Conservation (phyloP, 2,113 vertebrate genomes). For the human (Homo sapiens) region DNA sequence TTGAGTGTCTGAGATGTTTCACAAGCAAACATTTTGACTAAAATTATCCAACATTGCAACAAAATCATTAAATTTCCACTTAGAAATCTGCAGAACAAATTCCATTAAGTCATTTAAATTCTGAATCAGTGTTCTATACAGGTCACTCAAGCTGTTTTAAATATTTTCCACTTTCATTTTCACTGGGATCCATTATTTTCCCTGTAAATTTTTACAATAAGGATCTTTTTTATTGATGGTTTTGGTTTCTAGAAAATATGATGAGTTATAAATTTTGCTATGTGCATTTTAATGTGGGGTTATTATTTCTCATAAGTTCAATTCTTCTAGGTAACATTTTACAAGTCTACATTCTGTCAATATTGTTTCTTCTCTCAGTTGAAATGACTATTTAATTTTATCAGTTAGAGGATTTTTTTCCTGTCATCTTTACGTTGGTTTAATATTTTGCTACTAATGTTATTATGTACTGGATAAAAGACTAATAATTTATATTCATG, state of each 20-base stretch:
- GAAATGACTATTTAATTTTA: neutral
- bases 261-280: neutral
- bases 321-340: neutral
- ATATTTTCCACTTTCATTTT: slow-evolving; percentile 41
- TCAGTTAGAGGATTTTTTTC: neutral
- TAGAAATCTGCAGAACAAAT: slow-evolving; percentile 3
- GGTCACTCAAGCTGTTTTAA: neutral
- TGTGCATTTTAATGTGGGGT: neutral
- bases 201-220: neutral
- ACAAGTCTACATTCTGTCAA: neutral
- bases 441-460: neutral
- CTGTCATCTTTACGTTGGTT: neutral
- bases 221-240: neutral
- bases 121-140: neutral
- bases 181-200: neutral
- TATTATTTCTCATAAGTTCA: neutral
- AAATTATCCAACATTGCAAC: neutral
- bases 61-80: neutral
- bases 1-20: neutral
- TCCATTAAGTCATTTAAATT: neutral
- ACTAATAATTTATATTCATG: neutral
- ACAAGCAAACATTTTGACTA: neutral
- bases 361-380: neutral
- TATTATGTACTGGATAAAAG: neutral
- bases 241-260: neutral